These are phyloP conservation scores for Macrobrachium rosenbergii DNA, from an alignment of 1,140 invertebrate genomes.

Conservation along the genomic window DNA sequence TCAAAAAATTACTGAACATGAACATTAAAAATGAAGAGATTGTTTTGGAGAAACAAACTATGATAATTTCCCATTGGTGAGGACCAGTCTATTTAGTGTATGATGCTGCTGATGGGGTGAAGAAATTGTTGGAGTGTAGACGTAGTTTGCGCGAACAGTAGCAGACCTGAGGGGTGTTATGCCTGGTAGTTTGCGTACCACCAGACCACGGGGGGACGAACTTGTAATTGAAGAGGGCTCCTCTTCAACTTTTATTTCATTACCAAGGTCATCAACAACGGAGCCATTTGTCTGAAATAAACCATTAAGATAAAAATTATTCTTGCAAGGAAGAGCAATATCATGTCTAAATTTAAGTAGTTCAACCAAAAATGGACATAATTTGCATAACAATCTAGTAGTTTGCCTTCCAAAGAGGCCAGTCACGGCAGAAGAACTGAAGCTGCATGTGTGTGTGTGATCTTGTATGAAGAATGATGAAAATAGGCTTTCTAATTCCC, in stretches of 20 bases:
- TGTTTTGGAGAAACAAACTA: conserved; percentile 29
- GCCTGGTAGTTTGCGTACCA: conserved; percentile 61
- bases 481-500: too few species aligned
- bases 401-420: too few species aligned
- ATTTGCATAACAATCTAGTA: too few species aligned
- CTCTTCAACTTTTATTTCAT: conserved; percentile 64
- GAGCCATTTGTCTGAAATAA: conserved; percentile 53
- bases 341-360: too few species aligned
- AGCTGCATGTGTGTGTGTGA: too few species aligned
- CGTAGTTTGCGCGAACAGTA: conserved; percentile 60
- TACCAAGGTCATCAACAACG: conserved; percentile 64
- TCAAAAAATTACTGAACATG: background rate
- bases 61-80: conserved; percentile 65
- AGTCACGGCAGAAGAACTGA: too few species aligned
- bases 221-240: conserved; percentile 40
- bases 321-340: too few species aligned
- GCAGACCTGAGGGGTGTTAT: conserved; percentile 60
- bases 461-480: too few species aligned
- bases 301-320: background rate
- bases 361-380: too few species aligned
- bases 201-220: conserved; percentile 56
- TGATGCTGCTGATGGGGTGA: conserved; percentile 54
- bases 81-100: conserved; percentile 64
- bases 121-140: conserved; percentile 60
- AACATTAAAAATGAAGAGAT: background rate